Conservation (phyloP, 2,113 vertebrate genomes). For the Anoura caudifer region DNA sequence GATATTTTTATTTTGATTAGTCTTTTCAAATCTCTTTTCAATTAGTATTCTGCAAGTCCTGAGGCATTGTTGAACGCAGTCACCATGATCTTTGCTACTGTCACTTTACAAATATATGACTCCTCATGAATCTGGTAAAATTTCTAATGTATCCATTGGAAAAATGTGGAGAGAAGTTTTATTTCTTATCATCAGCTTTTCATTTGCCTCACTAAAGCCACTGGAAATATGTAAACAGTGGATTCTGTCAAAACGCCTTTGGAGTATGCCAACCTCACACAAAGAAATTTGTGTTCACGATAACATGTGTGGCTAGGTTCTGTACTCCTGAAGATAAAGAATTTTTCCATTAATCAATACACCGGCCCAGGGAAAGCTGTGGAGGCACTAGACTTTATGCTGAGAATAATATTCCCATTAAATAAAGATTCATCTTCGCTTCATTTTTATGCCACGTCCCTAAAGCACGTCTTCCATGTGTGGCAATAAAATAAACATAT, state of each 20-base stretch:
- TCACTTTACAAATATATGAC: not conserved
- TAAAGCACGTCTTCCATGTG: not conserved
- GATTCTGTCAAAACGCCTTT: not conserved
- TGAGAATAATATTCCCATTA: not conserved
- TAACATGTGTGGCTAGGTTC: not conserved
- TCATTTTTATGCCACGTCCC: not conserved
- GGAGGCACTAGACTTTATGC: not conserved
- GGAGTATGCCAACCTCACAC: not conserved
- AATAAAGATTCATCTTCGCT: slow-evolving; percentile 14
- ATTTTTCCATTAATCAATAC: slow-evolving; percentile 33
- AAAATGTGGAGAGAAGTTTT: not conserved
- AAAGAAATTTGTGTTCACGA: not conserved
- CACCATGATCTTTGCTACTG: not conserved
- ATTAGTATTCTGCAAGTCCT: not conserved
- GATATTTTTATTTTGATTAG: not conserved
- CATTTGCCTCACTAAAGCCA: not conserved
- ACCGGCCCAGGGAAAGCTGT: not conserved
- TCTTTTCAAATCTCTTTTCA: not conserved
- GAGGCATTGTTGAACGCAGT: not conserved
- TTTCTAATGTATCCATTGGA: not conserved
- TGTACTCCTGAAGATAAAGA: not conserved
- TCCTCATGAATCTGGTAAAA: not conserved
- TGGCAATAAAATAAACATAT: not conserved
- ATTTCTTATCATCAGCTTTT: not conserved
- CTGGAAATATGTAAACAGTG: not conserved